Evolutionary conservation across 2,888 invertebrate genomes (phyloP), one percentile per base, ranked within the genome.

Genomic region (Rhimphoctona megacephalus): DNA sequence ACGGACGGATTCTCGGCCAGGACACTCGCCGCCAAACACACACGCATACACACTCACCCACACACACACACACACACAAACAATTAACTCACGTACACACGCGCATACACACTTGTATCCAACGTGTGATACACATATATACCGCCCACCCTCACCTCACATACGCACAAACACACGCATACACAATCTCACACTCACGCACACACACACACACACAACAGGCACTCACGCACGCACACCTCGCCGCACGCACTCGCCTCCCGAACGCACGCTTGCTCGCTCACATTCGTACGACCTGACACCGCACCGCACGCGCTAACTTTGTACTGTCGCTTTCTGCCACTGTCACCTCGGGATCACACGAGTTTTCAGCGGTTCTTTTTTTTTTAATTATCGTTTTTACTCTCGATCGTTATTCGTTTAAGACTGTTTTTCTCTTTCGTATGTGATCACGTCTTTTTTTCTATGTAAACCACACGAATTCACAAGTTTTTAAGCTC

Each of bases 241-340:
- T 70, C 54, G 54, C n/a, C 80, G 85, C 81, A 77, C 70, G 89
- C 88, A 87, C 88, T 83, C 88, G 80, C 88, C 69, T 82, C 83
- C 78, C 89, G 83, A 89, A 86, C 88, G 87, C 87, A 89, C 87
- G 87, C 87, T 86, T 83, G 77, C 83, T 82, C 80, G 73, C 80
- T 85, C 85, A 85, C 85, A 87, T 87, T 87, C 88, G 85, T 87
- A 86, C 85, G 78, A 69, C 77, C 70, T 80, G 73, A 84, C 86
- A 87, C 86, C 86, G 86, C 86, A 87, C 86, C 84, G 86, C 84
- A 87, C 86, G 84, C 86, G 86, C 43, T 83, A 81, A 86, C 84
- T 81, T 81, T 81, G 49, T 84, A 84, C 66, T 79, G 78, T 79
- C 84, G 86, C n/a, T 81, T 80, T 74, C 81, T 81, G 84, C 81